These are phyloP conservation scores for Sitodiplosis mosellana DNA, from an alignment of 1,140 invertebrate genomes.

Conservation along the genomic window DNA sequence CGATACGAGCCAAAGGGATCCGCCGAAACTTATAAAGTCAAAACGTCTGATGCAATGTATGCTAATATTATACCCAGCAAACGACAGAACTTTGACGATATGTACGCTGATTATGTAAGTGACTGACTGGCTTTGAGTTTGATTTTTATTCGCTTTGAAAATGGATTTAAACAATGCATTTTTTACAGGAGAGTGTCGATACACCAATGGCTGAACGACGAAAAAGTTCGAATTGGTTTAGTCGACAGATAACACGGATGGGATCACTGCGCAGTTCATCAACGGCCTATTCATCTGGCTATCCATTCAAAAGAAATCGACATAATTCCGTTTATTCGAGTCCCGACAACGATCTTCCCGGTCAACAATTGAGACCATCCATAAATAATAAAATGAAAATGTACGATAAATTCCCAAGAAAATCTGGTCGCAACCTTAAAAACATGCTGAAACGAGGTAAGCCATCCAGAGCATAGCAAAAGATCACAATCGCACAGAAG, in stretches of 20 bases:
- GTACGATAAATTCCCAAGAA: slow-evolving; percentile 60
- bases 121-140: background rate
- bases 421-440: slow-evolving; percentile 40
- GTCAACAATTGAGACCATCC: slow-evolving; percentile 18
- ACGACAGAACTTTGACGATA: slow-evolving; percentile 49
- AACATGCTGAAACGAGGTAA: too few species aligned
- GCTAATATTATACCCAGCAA: slow-evolving; percentile 44
- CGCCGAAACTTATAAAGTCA: slow-evolving; percentile 66
- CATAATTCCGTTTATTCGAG: slow-evolving; percentile 59
- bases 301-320: slow-evolving; percentile 49
- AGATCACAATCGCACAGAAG: too few species aligned
- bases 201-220: slow-evolving; percentile 62
- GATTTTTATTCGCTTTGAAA: too few species aligned
- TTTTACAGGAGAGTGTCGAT: slow-evolving; percentile 60
- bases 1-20: slow-evolving; percentile 64
- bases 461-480: too few species aligned
- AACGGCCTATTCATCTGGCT: slow-evolving; percentile 63
- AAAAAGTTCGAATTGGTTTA: slow-evolving; percentile 69
- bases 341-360: slow-evolving; percentile 42
- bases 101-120: slow-evolving; percentile 73
- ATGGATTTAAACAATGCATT: background rate
- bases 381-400: slow-evolving; percentile 51
- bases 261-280: slow-evolving; percentile 64
- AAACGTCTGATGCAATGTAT: slow-evolving; percentile 61
- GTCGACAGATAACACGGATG: slow-evolving; percentile 60